Conservation (phyloP, 2,797 vertebrate genomes). For the Falco concolor region DNA sequence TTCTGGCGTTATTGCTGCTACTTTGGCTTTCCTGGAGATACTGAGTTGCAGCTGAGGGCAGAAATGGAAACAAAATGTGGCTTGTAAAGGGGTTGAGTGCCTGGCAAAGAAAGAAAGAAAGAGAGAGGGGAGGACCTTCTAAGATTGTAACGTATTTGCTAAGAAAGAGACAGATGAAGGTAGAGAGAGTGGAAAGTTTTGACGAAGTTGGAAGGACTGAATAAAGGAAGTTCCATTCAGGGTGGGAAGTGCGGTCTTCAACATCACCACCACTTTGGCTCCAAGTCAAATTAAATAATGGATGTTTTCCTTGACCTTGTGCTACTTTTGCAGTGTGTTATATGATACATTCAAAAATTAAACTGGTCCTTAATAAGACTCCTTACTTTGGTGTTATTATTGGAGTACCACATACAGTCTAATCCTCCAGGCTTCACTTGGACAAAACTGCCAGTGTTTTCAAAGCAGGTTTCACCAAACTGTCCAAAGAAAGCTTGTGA, state of each 20-base stretch:
- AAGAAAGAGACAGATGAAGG: background rate
- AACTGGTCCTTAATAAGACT: constrained; percentile 22
- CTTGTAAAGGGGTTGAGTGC: background rate
- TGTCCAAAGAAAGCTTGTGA: constrained; percentile 21
- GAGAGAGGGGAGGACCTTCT: background rate
- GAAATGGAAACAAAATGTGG: background rate
- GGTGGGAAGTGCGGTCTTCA: constrained; percentile 24
- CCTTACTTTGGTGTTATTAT: constrained; percentile 34
- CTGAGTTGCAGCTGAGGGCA: background rate
- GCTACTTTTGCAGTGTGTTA: constrained; percentile 36
- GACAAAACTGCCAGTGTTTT: constrained; percentile 29
- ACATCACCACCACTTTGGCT: constrained; percentile 37
- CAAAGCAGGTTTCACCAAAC: background rate
- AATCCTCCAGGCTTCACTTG: background rate
- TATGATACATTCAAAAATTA: constrained; percentile 20
- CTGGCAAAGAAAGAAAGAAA: background rate
- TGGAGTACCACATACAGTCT: constrained; percentile 1
- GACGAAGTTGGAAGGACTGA: constrained; percentile 23
- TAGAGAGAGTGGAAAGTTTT: constrained; percentile 24
- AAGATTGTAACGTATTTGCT: background rate
- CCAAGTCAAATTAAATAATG: constrained; percentile 52
- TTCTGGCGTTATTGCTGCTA: background rate
- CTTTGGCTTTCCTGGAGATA: background rate
- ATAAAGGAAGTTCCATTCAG: constrained; percentile 46
- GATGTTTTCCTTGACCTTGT: constrained; percentile 52